Percentiles rank a stretch among this genome's conserved stretches.
Evolutionary conservation across 2,888 invertebrate genomes (phyloP).

Genomic region (Entomobrya multifasciata): DNA sequence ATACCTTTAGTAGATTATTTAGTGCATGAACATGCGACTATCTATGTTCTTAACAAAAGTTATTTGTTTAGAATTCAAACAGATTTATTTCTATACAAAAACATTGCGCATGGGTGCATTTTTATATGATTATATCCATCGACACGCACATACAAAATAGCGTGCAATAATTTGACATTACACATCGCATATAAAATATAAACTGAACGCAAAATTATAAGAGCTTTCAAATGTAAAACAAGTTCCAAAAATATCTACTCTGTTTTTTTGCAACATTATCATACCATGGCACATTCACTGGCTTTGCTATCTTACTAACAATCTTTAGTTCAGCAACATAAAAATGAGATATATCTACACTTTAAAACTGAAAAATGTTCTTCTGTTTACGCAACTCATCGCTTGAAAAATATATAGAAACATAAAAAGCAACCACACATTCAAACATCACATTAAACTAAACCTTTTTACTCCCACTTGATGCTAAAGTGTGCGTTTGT

Average conservation of each 20-base stretch:
- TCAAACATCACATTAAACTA: background rate
- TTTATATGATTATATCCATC: no score
- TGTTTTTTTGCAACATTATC: background rate
- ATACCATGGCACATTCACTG: slow-evolving; percentile 11
- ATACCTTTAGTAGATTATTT: no score
- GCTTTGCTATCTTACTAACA: background rate
- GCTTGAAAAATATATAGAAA: background rate
- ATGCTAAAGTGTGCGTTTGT: background rate
- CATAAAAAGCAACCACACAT: background rate
- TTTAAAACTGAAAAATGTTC: background rate
- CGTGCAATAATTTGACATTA: background rate
- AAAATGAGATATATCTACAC: background rate
- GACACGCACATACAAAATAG: background rate
- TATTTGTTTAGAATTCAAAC: no score
- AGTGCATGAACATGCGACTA: no score
- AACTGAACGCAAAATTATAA: no score
- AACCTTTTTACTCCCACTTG: background rate
- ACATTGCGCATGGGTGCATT: no score
- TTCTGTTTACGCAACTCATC: slow-evolving; percentile 31
- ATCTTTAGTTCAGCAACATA: slow-evolving; percentile 9
- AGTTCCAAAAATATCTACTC: slow-evolving; percentile 21
- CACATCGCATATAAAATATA: no score
- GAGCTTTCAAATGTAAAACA: no score
- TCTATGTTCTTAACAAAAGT: no score
- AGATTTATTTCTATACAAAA: no score